Percentiles rank a stretch among this genome's conserved stretches.
phyloP scores from a whole-genome alignment of 2,888 invertebrate genomes.

The Drosophila acutilabella region DNA sequence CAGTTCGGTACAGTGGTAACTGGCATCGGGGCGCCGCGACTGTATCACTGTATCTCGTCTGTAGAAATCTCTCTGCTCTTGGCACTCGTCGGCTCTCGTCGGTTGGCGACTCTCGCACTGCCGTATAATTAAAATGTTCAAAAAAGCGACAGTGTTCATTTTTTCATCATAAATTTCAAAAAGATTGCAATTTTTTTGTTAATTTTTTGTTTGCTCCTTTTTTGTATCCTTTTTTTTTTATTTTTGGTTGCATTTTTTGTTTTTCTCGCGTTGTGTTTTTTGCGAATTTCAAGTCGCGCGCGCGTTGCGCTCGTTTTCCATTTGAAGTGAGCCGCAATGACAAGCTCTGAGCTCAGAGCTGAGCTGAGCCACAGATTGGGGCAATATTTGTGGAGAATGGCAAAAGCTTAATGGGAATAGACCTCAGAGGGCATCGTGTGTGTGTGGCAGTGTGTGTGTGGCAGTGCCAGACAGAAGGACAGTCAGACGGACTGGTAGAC shows the following conservation, averaged over 20 bases:
- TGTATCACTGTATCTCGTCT: constrained; percentile 19
- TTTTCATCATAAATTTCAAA: constrained; percentile 79
- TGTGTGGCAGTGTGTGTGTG: constrained; percentile 5
- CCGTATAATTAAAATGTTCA: constrained; percentile 78
- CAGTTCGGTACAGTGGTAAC: constrained; percentile 18
- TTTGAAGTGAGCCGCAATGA: constrained; percentile 74
- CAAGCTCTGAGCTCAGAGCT: constrained; percentile 15
- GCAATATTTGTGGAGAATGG: constrained; percentile 41
- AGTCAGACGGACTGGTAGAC: not conserved
- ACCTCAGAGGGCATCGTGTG: constrained; percentile 9
- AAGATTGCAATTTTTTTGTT: constrained; percentile 70
- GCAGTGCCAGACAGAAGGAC: not conserved
- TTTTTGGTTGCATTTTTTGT: not conserved
- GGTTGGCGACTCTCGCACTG: constrained; percentile 5
- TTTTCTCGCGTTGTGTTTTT: not conserved
- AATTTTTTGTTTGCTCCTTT: not conserved
- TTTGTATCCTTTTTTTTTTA: not conserved
- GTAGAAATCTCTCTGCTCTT: constrained; percentile 38
- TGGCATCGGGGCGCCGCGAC: constrained; percentile 41
- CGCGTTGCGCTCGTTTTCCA: constrained; percentile 62
- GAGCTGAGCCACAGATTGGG: constrained; percentile 19
- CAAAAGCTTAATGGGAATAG: constrained; percentile 45
- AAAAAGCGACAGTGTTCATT: constrained; percentile 80
- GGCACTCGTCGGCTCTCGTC: constrained; percentile 4
- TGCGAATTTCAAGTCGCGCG: constrained; percentile 44